Conservation (phyloP, 2,797 vertebrate species). For the Threskiornis aethiopicus region DNA sequence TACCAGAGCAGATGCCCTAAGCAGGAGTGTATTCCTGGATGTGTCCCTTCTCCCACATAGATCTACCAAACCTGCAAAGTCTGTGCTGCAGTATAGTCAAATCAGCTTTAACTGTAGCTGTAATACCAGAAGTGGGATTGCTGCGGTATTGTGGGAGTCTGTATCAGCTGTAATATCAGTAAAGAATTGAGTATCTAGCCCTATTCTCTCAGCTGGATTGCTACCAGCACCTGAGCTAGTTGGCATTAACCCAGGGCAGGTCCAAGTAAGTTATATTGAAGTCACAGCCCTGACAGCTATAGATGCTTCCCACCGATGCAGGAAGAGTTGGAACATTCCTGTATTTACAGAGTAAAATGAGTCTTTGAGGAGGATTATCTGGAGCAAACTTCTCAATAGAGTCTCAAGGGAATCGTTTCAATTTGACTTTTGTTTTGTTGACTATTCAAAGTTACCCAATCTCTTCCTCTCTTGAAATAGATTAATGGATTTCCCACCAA, state of each 20-base stretch:
- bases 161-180: background rate
- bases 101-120: background rate
- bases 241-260: background rate
- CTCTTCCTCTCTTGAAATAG: background rate
- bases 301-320: background rate
- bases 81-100: background rate
- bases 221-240: background rate
- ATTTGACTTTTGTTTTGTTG: background rate
- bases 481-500: background rate
- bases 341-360: background rate
- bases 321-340: background rate
- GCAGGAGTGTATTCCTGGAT: background rate
- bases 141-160: background rate
- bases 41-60: background rate
- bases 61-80: background rate
- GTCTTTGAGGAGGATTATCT: slow-evolving; percentile 1
- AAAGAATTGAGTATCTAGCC: background rate
- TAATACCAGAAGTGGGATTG: background rate
- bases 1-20: background rate
- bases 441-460: background rate
- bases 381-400: background rate
- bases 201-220: background rate
- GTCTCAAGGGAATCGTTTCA: background rate
- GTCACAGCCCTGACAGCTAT: background rate
- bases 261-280: background rate